phyloP scores from a whole-genome alignment of 2,888 invertebrate genomes.

The Antheraea assamensis region DNA sequence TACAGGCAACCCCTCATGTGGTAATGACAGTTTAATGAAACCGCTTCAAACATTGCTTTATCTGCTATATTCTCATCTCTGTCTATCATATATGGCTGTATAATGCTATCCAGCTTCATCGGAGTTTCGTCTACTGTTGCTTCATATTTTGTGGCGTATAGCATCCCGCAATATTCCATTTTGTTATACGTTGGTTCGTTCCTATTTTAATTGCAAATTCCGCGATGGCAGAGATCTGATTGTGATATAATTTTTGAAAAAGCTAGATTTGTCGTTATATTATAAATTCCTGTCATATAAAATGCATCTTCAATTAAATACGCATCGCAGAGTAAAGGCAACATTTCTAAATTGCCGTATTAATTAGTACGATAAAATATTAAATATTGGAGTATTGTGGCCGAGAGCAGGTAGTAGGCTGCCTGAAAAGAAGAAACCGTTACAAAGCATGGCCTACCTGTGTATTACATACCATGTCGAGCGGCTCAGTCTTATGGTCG shows the following conservation, averaged over 20 bases:
- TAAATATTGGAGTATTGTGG: too few species aligned
- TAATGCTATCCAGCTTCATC: background rate
- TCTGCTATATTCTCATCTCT: background rate
- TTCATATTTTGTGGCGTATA: background rate
- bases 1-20: background rate
- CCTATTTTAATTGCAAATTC: background rate
- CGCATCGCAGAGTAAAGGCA: too few species aligned
- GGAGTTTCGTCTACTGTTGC: conserved; percentile 4
- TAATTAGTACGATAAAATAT: too few species aligned
- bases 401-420: too few species aligned
- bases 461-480: too few species aligned
- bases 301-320: too few species aligned
- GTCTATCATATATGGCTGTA: background rate
- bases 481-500: too few species aligned
- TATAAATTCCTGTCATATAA: background rate
- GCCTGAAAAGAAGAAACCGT: too few species aligned
- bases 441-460: too few species aligned
- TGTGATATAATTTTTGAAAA: background rate
- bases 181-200: conserved; percentile 3
- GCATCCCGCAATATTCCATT: background rate
- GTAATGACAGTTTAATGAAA: conserved; percentile 14
- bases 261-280: background rate
- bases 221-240: background rate
- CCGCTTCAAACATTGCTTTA: conserved; percentile 7
- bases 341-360: too few species aligned